Base-by-base conservation (phyloP, 64 coral and sea anemone species). In the Pocillopora verrucosa region DNA sequence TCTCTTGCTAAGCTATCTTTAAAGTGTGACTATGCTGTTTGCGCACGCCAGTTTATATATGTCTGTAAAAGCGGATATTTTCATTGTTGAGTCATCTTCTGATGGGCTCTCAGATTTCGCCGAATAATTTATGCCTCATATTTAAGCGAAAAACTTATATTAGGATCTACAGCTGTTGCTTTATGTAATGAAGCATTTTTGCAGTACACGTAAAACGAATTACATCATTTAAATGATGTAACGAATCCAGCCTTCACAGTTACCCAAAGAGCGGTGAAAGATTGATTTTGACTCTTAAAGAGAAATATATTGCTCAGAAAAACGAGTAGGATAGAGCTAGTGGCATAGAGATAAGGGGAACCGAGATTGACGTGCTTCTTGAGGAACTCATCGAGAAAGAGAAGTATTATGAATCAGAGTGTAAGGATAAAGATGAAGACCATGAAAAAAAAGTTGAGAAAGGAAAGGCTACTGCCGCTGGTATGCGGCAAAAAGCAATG, bases 401-500 rank as follows among this genome's bases (percentile, higher is more conserved):
- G 60, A 88, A 88, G 87, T 88, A 76, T 88, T 77, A 88, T 35
- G 87, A 88, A 26, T 77, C 30, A 88, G 87, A 88, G 77, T 61
- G 35, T 77, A 88, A 77, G 74, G 74, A 63, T 26, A 88, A 61
- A 88, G 87, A 88, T 77, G 73, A 88, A 88, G 73, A n/a, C n/a
- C n/a, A 61, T 58, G 72, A 88, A 88, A 88, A 6, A 62, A 77
- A 88, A 77, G 60, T 77, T 76, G 58, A 59, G 61, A 62, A n/a
- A n/a, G n/a, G n/a, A n/a, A n/a, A n/a, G n/a, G n/a, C n/a, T n/a
- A 88, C 87, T 88, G 86, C 56, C 72, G 86, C 86, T 59, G 86
- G 68, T 77, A 76, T 88, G 86, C 1, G 86, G 24, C 86, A 88
- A 76, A 88, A 76, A 88, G 73, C 86, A 61, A 88, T 88, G 86